Evolutionary conservation across 2,797 vertebrate genomes (phyloP), one percentile per base, ranked within the genome.

Genomic region (Sebastes hopkinsi): DNA sequence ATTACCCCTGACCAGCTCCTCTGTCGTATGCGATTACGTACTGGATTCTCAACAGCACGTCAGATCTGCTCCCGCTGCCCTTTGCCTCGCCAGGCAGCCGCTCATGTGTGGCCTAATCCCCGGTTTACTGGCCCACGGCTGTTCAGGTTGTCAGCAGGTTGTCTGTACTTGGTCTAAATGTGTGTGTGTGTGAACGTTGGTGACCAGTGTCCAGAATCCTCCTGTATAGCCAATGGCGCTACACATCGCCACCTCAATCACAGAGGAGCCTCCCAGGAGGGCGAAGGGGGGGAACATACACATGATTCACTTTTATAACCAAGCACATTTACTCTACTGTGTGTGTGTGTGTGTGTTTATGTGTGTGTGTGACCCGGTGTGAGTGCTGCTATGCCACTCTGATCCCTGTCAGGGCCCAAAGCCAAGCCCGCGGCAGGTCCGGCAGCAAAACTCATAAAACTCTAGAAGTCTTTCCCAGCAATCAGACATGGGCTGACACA

Each of bases 341-440:
- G n/a, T 71, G 60, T 67, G 65, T 58, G 54, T 72, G 20, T 56
- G 46, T 67, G 65, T 69, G 55, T 72, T n/a, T 67, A 30, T 32
- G 65, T 70, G 54, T 16, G 29, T 16, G 32, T 22, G 20, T 8
- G 65, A 42, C 30, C 52, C 20, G 8, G 69, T 74, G 50, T 77
- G 72, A 70, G 71, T 61, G 70, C 62, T 77, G 72, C 78, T 66
- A 56, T 83, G 85, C 81, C 87, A 92, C 87, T 87, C 80, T 91
- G 86, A 87, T 91, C 88, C 85, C 71, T 85, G 85, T 86, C 78
- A 87, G 85, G 92, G 92, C 94, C 89, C 78, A 64, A 34, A 92
- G 94, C 92, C 92, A 94, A 89, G 90, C 89, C 90, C 6, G 87
- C 86, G 85, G 92, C 93, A 91, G 88, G 91, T 92, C 93, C 91